Evolutionary conservation across 2,797 vertebrate genomes (phyloP), one percentile per base, ranked within the genome.

Genomic region (Arnoldichthys spilopterus): DNA sequence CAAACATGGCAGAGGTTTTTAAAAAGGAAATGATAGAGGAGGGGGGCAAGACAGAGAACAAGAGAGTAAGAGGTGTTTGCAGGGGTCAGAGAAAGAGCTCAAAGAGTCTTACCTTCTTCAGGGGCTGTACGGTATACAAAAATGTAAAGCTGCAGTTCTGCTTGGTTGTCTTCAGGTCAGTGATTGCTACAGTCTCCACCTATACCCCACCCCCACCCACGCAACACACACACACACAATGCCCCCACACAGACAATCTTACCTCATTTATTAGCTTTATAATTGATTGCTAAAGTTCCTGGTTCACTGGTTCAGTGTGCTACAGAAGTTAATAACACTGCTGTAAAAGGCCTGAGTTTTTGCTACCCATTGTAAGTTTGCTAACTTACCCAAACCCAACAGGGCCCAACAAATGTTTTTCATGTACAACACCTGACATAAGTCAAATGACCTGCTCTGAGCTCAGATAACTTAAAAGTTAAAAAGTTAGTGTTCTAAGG

Each of bases 61-160:
- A 24, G 4, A 54, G 51, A 54, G 1, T 2, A 5, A 56, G 54
- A 56, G 54, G 22, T 58, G 15, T 15, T 9, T n/a, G n/a, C n/a
- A n/a, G 7, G 2, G 26, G 26, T 61, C n/a, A 61, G 26, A 28
- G 58, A 61, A 61, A 30, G 13, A n/a, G 12, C 26, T 13, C 13
- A 61, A 13, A 30, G 20, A 54, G 45, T 68, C 62, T 73, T 69
- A 82, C 75, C 70, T 73, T 59, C 26, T 53, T 59, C 66, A 13
- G 63, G 20, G 40, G 32, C 16, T 32, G 43, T 77, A 56, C 15
- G 8, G 7, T 22, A 11, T 56, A 11, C 3, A 26, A 12, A 24
- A 9, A n/a, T 56, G 56, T 30, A 30, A 1, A 26, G 7, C 8
- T 37, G 56, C 32, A 54, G 49, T 71, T 51, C 34, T 3, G 67